A percentile compares a stretch with the other conserved stretches of the same genome.
phyloP scores from a whole-genome alignment of 2,888 invertebrate genomes.

The Agrenia bidenticulata region DNA sequence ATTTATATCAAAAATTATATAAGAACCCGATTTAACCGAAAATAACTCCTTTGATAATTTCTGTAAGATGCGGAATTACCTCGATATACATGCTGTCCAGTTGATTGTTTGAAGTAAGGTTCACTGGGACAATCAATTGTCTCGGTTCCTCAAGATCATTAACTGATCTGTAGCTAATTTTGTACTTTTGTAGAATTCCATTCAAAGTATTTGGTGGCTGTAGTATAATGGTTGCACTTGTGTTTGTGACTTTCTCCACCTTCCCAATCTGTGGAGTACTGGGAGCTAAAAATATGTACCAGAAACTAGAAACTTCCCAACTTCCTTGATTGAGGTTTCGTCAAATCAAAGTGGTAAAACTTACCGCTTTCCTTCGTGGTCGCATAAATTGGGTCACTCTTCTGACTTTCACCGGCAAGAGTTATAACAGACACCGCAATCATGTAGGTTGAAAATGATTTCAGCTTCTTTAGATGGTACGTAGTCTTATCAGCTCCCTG shows the following conservation, averaged over 20 bases:
- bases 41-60: no score
- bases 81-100: background rate
- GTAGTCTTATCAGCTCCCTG: constrained; percentile 41
- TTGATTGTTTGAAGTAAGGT: background rate
- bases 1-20: no score
- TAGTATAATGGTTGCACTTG: constrained; percentile 68
- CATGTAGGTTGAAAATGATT: constrained; percentile 74
- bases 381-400: constrained; percentile 65
- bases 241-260: constrained; percentile 64
- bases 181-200: constrained; percentile 71
- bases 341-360: constrained; percentile 18
- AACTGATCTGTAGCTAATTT: constrained; percentile 59
- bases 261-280: constrained; percentile 62
- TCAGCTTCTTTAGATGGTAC: constrained; percentile 60
- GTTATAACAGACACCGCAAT: constrained; percentile 68
- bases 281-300: constrained; percentile 58
- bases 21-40: no score
- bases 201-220: constrained; percentile 69
- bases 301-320: constrained; percentile 6
- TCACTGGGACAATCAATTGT: background rate
- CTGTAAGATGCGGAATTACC: no score
- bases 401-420: constrained; percentile 58
- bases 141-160: background rate
- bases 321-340: constrained; percentile 7
- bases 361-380: constrained; percentile 61